Percentiles rank a stretch among this genome's conserved stretches.
Evolutionary conservation across 1,140 invertebrate species (phyloP).

Genomic region (Drosophila tropicalis): DNA sequence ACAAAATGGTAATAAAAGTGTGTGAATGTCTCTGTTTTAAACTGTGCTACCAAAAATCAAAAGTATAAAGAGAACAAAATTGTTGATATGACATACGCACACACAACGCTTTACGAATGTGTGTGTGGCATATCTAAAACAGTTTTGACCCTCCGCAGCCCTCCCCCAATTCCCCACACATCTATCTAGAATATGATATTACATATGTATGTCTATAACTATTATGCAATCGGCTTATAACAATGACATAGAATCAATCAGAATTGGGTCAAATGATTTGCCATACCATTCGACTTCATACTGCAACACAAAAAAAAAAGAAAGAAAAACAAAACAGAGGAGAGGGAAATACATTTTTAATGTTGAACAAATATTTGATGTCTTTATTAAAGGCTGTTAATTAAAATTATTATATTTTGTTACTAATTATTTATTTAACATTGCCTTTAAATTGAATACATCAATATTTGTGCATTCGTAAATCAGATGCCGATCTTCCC

Average conservation of each 20-base stretch:
- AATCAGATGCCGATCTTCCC: not conserved
- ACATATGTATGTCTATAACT: conserved; percentile 7
- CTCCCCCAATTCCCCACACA: not conserved
- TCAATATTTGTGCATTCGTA: conserved; percentile 6
- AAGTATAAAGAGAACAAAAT: not conserved
- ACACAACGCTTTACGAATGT: not conserved
- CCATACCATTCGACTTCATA: not conserved
- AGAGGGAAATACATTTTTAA: not conserved
- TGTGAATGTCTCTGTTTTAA: conserved; percentile 41
- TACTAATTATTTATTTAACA: conserved; percentile 9
- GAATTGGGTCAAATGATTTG: not conserved
- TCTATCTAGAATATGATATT: not conserved
- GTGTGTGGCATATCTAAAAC: not conserved
- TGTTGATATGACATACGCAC: not conserved
- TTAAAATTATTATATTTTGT: conserved; percentile 21
- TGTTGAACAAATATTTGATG: conserved; percentile 6
- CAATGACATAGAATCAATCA: not conserved
- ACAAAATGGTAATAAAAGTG: conserved; percentile 18
- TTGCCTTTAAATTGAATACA: not conserved
- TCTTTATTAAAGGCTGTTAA: conserved; percentile 38
- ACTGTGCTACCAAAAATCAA: conserved; percentile 31
- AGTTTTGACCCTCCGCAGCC: not conserved
- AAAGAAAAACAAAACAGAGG: too few relatives aligned
- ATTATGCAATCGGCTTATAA: conserved; percentile 4
- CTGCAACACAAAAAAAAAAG: too few relatives aligned